phyloP scores from a whole-genome alignment of 2,113 vertebrate genomes.

The Gopherus evgoodei region DNA sequence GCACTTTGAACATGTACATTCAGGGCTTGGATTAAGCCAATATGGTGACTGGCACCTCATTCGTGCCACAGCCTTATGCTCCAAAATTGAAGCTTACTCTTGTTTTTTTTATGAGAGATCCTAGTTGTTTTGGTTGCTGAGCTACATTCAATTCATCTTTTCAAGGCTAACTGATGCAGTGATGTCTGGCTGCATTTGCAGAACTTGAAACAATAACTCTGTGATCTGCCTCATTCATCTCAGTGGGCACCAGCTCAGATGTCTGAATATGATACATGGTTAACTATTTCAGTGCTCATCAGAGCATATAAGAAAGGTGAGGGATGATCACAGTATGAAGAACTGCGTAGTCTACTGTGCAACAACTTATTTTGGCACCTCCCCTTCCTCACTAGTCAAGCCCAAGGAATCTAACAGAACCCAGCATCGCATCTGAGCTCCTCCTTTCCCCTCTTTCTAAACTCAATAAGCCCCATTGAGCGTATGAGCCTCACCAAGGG shows the following conservation, averaged over 20 bases:
- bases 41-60: neutral
- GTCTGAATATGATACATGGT: neutral
- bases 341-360: neutral
- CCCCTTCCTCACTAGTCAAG: neutral
- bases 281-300: neutral
- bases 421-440: neutral
- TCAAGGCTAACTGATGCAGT: neutral
- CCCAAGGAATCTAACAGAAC: neutral
- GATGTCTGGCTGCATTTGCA: neutral
- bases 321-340: neutral
- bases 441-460: neutral
- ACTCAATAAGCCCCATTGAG: neutral
- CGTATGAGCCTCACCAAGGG: neutral
- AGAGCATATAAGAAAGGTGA: neutral
- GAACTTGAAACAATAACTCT: slow-evolving; percentile 18
- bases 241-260: neutral
- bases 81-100: neutral
- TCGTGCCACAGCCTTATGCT: neutral
- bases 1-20: neutral
- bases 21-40: neutral
- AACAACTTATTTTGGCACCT: neutral
- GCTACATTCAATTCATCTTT: neutral
- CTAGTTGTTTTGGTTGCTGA: neutral
- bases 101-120: neutral
- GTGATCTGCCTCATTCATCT: neutral